Evolutionary conservation across 2,797 vertebrate genomes (phyloP).

Genomic region (Lepilemur septentrionalis): DNA sequence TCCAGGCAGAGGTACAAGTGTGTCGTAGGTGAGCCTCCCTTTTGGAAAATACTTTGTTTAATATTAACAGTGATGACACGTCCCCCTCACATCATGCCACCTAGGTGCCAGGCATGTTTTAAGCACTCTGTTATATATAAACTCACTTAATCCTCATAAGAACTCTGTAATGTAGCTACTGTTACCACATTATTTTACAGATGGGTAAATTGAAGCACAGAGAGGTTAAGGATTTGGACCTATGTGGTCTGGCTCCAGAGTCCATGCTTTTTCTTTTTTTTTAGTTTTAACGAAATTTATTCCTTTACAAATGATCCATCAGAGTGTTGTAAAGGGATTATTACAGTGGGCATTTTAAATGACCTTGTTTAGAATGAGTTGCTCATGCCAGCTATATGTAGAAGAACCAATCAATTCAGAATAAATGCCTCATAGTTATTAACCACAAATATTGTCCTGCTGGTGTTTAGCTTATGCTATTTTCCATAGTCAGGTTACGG

Average conservation of each 20-base stretch:
- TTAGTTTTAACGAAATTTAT: constrained; percentile 25
- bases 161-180: background rate
- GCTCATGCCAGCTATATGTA: background rate
- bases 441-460: background rate
- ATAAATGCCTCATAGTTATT: background rate
- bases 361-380: background rate
- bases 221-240: background rate
- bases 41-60: background rate
- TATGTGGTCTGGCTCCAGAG: background rate
- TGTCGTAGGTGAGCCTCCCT: constrained; percentile 83
- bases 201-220: background rate
- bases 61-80: background rate
- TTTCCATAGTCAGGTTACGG: background rate
- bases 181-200: background rate
- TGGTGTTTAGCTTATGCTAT: background rate
- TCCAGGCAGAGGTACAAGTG: constrained; percentile 84
- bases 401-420: background rate
- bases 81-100: background rate
- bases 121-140: background rate
- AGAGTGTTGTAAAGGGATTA: background rate
- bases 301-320: background rate
- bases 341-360: background rate
- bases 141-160: background rate
- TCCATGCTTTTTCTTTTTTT: background rate
- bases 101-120: background rate